Conservation (phyloP, 2,888 invertebrate species). For the Capitulum mitella region DNA sequence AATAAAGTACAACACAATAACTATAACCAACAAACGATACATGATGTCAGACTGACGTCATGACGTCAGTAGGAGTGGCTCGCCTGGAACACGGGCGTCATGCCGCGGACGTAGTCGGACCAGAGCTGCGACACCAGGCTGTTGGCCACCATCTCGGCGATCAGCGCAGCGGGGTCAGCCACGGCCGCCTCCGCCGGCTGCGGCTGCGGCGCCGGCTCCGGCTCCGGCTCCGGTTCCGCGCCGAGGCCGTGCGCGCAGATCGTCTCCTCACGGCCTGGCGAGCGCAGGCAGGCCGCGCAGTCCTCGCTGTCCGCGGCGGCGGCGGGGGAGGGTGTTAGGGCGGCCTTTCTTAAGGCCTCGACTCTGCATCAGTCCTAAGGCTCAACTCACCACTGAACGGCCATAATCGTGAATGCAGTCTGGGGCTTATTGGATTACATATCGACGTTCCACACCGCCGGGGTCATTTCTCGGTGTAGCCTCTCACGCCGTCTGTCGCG, state of each 20-base stretch:
- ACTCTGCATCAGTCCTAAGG: no score
- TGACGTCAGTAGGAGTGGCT: background rate
- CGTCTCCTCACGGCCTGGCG: background rate
- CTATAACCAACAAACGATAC: background rate
- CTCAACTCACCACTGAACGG: no score
- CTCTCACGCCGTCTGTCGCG: no score
- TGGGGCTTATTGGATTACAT: no score
- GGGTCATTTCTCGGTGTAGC: no score
- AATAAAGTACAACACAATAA: no score
- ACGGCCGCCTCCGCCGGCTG: background rate
- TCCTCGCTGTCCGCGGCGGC: background rate
- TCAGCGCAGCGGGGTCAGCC: background rate
- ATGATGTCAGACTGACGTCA: background rate
- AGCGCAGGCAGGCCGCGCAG: background rate
- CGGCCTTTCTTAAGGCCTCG: no score
- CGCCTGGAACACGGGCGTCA: conserved; percentile 20
- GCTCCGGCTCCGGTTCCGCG: background rate
- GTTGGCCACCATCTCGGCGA: conserved; percentile 1
- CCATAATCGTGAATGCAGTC: no score
- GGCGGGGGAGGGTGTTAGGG: no score
- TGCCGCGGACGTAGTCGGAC: background rate
- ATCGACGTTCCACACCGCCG: no score
- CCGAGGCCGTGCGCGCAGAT: background rate
- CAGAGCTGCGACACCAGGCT: conserved; percentile 26
- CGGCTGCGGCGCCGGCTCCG: background rate